Evolutionary conservation across 2,888 invertebrate genomes (phyloP).

Genomic region (Melanostoma scalare): DNA sequence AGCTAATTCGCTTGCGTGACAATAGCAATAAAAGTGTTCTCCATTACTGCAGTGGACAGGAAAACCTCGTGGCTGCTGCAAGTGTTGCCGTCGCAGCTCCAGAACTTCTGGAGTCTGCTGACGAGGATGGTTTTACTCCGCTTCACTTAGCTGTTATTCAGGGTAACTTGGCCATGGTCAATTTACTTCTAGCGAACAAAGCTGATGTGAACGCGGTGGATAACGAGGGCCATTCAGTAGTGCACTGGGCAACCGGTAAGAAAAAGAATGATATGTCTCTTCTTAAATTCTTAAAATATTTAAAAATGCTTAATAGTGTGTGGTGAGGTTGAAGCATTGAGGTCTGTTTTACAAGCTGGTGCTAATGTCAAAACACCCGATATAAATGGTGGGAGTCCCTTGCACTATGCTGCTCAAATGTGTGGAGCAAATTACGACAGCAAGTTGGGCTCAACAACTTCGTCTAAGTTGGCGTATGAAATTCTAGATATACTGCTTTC

Average conservation of each 20-base stretch:
- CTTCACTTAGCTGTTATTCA: slow-evolving; percentile 97
- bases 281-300: background rate
- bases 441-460: slow-evolving; percentile 79
- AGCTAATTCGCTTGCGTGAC: slow-evolving; percentile 88
- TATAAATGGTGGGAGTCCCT: slow-evolving; percentile 95
- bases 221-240: slow-evolving; percentile 96
- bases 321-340: slow-evolving; percentile 94
- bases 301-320: slow-evolving; percentile 86
- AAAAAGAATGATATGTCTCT: background rate
- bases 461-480: slow-evolving; percentile 80
- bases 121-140: slow-evolving; percentile 97
- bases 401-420: slow-evolving; percentile 99
- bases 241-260: slow-evolving; percentile 98
- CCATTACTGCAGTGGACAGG: slow-evolving; percentile 92
- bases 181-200: slow-evolving; percentile 92
- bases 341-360: slow-evolving; percentile 92
- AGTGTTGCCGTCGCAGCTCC: slow-evolving; percentile 94
- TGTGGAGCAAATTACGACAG: slow-evolving; percentile 91
- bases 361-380: slow-evolving; percentile 95
- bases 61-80: slow-evolving; percentile 85
- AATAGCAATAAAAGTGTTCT: slow-evolving; percentile 93
- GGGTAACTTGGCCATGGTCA: slow-evolving; percentile 93
- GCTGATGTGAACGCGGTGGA: slow-evolving; percentile 96
- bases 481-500: slow-evolving; percentile 92
- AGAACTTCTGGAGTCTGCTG: slow-evolving; percentile 91